Evolutionary conservation across 92 coral and sea anemone genomes (phyloP), one percentile per base, ranked within the genome.

Genomic region (Epizoanthus scotinus): DNA sequence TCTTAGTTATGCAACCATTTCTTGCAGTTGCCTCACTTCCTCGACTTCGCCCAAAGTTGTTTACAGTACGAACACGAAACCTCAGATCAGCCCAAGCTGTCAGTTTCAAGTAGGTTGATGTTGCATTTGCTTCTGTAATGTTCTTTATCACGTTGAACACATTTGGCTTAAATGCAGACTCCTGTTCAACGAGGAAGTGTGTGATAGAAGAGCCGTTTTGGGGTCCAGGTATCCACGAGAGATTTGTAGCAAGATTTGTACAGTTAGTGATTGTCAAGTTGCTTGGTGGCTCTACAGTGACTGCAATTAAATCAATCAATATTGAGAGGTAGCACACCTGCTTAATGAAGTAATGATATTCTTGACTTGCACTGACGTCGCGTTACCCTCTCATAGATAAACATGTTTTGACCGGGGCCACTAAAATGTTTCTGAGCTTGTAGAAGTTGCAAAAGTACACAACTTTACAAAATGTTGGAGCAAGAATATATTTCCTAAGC

Each of bases 31-130:
- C 88, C 14, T 61, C 36, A 77, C 98, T 95, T 10, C 91, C 90
- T 54, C 91, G 83, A 59, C 98, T 93, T 18, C 85, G 87, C 19
- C 98, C 98, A 71, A 92, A 69, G 12, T 74, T 73, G 71, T 89
- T 95, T 8, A 89, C 88, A 19, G 98, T 95, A 56, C 94, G 78
- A 75, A 95, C 65, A 14, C 98, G 91, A 81, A 95, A 95, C 24
- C 91, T 84, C 74, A 93, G 83, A 12, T 62, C 42, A 0, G 95
- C 90, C 86, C 89, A 89, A 5, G 92, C 86, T 52, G 98, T 83
- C 14, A 94, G 88, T 1, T 78, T 24, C 15, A 86, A 60, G 3
- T 34, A 17, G 9, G 70, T 55, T 1, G 86, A 67, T 22, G 84
- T 86, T 0, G 44, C 78, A 25, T 61, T 71, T 12, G 90, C 86